Evolutionary conservation across 2,888 invertebrate genomes (phyloP), one percentile per base, ranked within the genome.

Genomic region (Phoronis australis): DNA sequence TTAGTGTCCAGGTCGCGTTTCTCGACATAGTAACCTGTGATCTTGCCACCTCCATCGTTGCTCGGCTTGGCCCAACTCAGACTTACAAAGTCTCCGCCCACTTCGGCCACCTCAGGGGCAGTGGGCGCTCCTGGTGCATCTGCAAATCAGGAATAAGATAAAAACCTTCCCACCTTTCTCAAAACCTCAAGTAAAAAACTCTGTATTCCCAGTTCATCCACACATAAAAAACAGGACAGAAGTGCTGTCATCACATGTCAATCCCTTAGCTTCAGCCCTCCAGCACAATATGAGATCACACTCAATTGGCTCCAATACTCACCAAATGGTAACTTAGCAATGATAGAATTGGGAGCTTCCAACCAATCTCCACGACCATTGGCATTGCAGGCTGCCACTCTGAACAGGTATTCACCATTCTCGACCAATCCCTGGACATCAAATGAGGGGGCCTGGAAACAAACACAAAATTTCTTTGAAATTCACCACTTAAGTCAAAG

Each of bases 21-120:
- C 77, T 99, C 99, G 50, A 99, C 85, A 90, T 93, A 94, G 81
- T 99, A 99, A n/a, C 99, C 97, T 78, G 91, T 90, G 62, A 99
- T 86, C 66, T 92, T 86, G 23, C 96, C 84, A 37, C 99, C 99
- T 47, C 99, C 99, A 76, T 99, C 99, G 53, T 83, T 85, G 66
- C 86, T 85, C 0, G 99, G 99, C 77, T 88, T 92, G 27, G 86
- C 86, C 99, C 99, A 99, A 74, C 89, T 87, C 47, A 99, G 83
- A 73, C 95, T 93, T 23, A 94, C 97, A 79, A 97, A 99, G 78
- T 99, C 95, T 43, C 91, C 92, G 54, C 99, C 97, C 47, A 99
- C 88, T 80, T 95, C 91, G 50, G 87, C 84, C 52, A 97, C 90
- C 65, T 87, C 87, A 9, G 97, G 95, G 40, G 87, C 82, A 47